Evolutionary conservation across 2,888 invertebrate genomes (phyloP).

Genomic region (Dorcus hopei): DNA sequence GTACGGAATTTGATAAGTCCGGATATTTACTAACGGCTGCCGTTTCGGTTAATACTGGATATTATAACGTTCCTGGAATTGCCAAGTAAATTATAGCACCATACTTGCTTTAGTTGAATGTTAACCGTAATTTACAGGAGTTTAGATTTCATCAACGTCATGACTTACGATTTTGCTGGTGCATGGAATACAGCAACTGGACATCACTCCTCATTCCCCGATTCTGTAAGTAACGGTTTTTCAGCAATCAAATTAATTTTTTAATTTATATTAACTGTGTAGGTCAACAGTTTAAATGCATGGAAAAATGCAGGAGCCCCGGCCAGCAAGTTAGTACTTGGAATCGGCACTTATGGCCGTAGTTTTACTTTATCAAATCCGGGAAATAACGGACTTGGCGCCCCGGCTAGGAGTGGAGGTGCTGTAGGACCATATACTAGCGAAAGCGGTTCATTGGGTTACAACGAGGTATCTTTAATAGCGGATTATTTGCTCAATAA

Average conservation of each 20-base stretch:
- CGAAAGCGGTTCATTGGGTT: conserved; percentile 65
- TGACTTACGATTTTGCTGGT: conserved; percentile 72
- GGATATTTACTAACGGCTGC: conserved; percentile 58
- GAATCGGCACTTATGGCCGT: conserved; percentile 68
- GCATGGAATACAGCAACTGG: conserved; percentile 63
- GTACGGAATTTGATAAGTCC: conserved; percentile 51
- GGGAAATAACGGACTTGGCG: conserved; percentile 52
- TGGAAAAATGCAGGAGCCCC: conserved; percentile 58
- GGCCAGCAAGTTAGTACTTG: conserved; percentile 63
- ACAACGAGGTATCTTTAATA: conserved; percentile 59
- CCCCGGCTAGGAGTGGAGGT: conserved; percentile 57
- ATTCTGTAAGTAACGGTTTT: conserved; percentile 34
- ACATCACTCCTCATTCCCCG: conserved; percentile 63
- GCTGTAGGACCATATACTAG: conserved; percentile 61
- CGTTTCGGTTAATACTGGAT: conserved; percentile 46
- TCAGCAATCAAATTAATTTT: no score
- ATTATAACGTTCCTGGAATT: conserved; percentile 28
- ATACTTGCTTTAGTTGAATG: no score
- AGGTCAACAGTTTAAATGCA: conserved; percentile 42
- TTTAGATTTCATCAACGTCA: conserved; percentile 65
- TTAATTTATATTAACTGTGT: neutral
- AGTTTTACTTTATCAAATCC: conserved; percentile 58
- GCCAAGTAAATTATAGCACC: no score
- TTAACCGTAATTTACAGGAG: conserved; percentile 43
- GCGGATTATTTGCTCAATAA: neutral